Conservation (phyloP, 92 coral and sea anemone species). For the Chrysogorgia sp. region DNA sequence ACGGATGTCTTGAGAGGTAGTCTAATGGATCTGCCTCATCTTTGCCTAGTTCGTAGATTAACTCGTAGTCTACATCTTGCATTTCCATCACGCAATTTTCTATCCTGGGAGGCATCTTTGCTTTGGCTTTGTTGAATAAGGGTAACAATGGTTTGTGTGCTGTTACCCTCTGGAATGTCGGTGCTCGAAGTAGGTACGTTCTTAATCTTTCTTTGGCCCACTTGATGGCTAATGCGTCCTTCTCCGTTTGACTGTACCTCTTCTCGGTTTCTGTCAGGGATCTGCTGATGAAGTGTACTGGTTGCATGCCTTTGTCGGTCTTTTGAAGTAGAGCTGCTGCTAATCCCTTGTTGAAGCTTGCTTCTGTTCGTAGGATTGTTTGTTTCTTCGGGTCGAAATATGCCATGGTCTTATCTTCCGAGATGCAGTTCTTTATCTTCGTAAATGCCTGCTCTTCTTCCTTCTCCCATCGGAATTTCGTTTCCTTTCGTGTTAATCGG, state of each 20-base stretch:
- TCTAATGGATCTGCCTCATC: constrained; percentile 56
- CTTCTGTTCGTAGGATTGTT: constrained; percentile 29
- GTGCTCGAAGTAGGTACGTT: constrained; percentile 67
- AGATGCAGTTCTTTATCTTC: constrained; percentile 59
- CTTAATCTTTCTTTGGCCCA: constrained; percentile 64
- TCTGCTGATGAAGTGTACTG: constrained; percentile 53
- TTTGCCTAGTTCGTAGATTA: constrained; percentile 61
- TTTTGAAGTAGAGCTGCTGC: constrained; percentile 54
- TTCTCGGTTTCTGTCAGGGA: constrained; percentile 49
- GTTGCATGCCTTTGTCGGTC: constrained; percentile 49
- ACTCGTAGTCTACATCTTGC: constrained; percentile 64
- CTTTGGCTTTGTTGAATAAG: constrained; percentile 61
- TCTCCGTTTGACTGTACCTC: constrained; percentile 63
- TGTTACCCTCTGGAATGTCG: constrained; percentile 64
- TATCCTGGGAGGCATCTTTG: constrained; percentile 68
- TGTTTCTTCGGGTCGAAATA: constrained; percentile 38
- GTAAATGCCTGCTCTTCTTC: constrained; percentile 50
- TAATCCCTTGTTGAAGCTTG: constrained; percentile 51
- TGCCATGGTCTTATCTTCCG: constrained; percentile 48
- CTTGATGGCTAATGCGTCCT: constrained; percentile 53
- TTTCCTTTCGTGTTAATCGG: constrained; percentile 51
- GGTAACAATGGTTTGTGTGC: constrained; percentile 75
- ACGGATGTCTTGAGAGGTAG: constrained; percentile 42
- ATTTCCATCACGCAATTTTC: constrained; percentile 71
- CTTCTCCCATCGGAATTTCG: constrained; percentile 40